These are phyloP conservation scores for Dallia pectoralis DNA, from an alignment of 2,797 vertebrate species.

Conservation along the genomic window DNA sequence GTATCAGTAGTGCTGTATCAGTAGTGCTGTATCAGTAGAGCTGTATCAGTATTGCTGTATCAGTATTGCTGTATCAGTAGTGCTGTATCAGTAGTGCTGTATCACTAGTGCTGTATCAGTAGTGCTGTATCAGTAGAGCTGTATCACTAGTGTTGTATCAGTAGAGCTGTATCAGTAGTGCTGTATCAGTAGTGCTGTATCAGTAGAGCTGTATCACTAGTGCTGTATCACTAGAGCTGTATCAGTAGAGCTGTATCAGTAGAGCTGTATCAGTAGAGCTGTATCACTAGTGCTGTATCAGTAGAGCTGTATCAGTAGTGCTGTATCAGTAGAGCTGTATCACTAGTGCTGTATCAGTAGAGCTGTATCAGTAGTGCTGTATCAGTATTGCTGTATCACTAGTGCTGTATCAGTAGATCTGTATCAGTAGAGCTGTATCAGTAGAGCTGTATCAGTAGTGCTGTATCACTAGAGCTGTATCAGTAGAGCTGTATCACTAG, in stretches of 20 bases:
- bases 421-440: too few relatives aligned
- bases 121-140: conserved; percentile 25
- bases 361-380: too few relatives aligned
- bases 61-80: conserved; percentile 10
- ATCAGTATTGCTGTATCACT: conserved; percentile 13
- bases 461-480: conserved; percentile 20
- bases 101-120: neutral
- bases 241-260: too few relatives aligned
- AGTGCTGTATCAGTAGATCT: too few relatives aligned
- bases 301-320: too few relatives aligned
- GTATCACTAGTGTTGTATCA: neutral
- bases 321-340: conserved; percentile 24
- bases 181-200: neutral
- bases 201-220: conserved; percentile 27
- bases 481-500: conserved; percentile 11
- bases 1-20: conserved; percentile 17
- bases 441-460: conserved; percentile 10
- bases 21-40: too few relatives aligned
- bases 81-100: conserved; percentile 17
- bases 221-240: conserved; percentile 5
- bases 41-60: too few relatives aligned
- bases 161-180: conserved; percentile 28
- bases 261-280: conserved; percentile 25
- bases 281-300: neutral
- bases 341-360: neutral